These are phyloP conservation scores for Leptoteleia sp. DNA, from an alignment of 1,140 invertebrate species.

Conservation along the genomic window DNA sequence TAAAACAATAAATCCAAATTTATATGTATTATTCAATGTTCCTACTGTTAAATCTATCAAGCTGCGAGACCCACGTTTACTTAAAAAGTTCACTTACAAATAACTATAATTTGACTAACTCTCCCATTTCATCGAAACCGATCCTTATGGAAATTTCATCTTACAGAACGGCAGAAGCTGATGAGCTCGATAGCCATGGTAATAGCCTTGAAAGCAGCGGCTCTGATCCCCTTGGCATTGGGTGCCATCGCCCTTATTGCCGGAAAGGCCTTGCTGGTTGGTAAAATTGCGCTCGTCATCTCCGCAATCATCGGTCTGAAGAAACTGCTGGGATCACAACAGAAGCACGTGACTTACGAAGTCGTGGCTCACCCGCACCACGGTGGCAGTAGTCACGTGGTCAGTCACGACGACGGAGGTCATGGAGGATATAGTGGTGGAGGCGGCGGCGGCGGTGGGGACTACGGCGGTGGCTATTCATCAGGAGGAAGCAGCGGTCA, in stretches of 20 bases:
- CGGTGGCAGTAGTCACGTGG: constrained; percentile 79
- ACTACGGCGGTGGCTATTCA: constrained; percentile 82
- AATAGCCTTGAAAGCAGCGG: constrained; percentile 88
- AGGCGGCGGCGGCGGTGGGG: constrained; percentile 81
- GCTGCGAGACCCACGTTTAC: too few species aligned
- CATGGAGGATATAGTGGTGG: constrained; percentile 83
- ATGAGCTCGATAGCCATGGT: constrained; percentile 88
- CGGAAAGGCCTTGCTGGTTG: constrained; percentile 90
- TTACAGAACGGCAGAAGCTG: constrained; percentile 86
- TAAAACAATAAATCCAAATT: too few species aligned
- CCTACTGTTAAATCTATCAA: too few species aligned
- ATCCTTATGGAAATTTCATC: constrained; percentile 1
- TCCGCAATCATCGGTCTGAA: constrained; percentile 91
- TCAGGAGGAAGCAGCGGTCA: constrained; percentile 81
- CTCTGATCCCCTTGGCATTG: constrained; percentile 87
- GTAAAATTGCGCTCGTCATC: constrained; percentile 90
- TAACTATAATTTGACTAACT: too few species aligned
- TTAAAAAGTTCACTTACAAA: too few species aligned
- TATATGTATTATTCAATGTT: too few species aligned
- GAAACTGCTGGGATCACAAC: constrained; percentile 88
- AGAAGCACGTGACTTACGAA: constrained; percentile 88
- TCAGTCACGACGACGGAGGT: constrained; percentile 83
- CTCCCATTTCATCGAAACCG: background rate
- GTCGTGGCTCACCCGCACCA: constrained; percentile 87
- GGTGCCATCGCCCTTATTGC: constrained; percentile 91